Base-by-base conservation (phyloP, 1,140 invertebrate species). In the Euglossa dilemma region DNA sequence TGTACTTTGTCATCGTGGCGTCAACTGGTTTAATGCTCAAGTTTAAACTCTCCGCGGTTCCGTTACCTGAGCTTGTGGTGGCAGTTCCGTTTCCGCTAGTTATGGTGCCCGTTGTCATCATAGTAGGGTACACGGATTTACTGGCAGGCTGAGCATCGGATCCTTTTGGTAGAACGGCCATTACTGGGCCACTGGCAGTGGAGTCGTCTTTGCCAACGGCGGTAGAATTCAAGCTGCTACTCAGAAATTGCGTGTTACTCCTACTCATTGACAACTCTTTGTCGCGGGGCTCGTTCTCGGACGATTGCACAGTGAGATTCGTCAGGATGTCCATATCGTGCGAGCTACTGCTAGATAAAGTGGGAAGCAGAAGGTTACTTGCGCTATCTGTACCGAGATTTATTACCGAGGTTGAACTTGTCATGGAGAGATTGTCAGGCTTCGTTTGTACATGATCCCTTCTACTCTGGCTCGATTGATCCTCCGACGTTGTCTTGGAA, bases 251-350 rank as follows among this genome's bases (percentile, higher is more conserved):
- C 8, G 73, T 54, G 52, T 66, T 73, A 23, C 61, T 57, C 36
- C 87, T 88, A 16, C 63, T 61, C 14, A 84, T 56, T 6, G 82
- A 63, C 0, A 73, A 7, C 16, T 90, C 87, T n/a, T 89, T 88
- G 28, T 93, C 92, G 16, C 91, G 86, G 0, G 87, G 72, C 45
- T 91, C 87, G 56, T 74, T 89, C 5, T 93, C 91, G 6, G 80
- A 20, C 0, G 92, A 69, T 14, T 94, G 93, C 91, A 94, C 94
- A 6, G 93, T 94, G 6, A 94, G 84, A 80, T 94, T 94, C 5
- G 93, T 93, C 0, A 93, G 93, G 0, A 93, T 84, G 14, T 93
- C 92, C 8, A 87, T 52, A 9, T 92, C 86, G 45, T 91, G 91
- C 4, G 89, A 66, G 18, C 72, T 80, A 3, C 75, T n/a, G 16